phyloP scores from a whole-genome alignment of 2,888 invertebrate species.

The Plagodis dolabraria region DNA sequence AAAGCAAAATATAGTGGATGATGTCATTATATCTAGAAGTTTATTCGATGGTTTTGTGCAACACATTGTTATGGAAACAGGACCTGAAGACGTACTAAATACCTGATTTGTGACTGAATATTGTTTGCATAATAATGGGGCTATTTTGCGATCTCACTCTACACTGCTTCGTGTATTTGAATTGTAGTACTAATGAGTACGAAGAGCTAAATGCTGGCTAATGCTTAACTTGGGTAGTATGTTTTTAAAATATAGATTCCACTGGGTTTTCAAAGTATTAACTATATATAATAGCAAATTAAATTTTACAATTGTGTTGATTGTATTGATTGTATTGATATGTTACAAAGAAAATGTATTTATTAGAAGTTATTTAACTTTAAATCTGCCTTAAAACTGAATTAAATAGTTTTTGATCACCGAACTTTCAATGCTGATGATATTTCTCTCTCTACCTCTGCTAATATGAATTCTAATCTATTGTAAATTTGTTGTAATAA shows the following conservation, averaged over 20 bases:
- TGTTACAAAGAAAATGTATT: too few species aligned
- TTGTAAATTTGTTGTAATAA: too few species aligned
- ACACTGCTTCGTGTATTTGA: slow-evolving; percentile 31
- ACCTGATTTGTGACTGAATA: slow-evolving; percentile 8
- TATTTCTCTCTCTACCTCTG: too few species aligned
- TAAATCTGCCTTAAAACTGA: too few species aligned
- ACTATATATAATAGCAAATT: too few species aligned
- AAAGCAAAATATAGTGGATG: slow-evolving; percentile 23
- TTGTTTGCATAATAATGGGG: slow-evolving; percentile 25
- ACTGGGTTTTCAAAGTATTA: too few species aligned
- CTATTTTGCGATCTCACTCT: slow-evolving; percentile 26
- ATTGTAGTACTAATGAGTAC: slow-evolving; percentile 42
- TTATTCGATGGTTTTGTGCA: slow-evolving; percentile 21
- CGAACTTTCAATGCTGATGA: too few species aligned
- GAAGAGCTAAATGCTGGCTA: slow-evolving; percentile 44
- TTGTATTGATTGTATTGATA: too few species aligned
- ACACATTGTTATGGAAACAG: not conserved
- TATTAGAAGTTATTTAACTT: too few species aligned
- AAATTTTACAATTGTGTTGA: not conserved
- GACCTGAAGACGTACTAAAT: slow-evolving; percentile 1
- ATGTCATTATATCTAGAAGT: slow-evolving; percentile 24
- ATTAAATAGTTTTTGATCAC: too few species aligned
- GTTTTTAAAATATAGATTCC: slow-evolving; percentile 13
- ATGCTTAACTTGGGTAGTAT: slow-evolving; percentile 16
- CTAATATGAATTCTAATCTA: not conserved